Conservation (phyloP, 1,140 invertebrate genomes). For the Teleopsis dalmanni region DNA sequence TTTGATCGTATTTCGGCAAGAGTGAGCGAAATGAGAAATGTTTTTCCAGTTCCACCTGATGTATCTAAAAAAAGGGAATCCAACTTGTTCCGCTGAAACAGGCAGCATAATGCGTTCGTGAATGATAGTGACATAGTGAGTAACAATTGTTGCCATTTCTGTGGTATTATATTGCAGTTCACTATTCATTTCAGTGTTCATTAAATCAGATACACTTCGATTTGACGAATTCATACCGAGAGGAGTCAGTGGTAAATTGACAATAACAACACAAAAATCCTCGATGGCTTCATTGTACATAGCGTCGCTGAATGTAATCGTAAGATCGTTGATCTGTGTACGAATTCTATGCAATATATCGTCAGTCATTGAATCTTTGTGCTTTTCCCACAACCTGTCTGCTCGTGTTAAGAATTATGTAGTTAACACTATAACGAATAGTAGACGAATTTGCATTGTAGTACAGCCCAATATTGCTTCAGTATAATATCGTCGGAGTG, state of each 20-base stretch:
- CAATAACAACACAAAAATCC: slow-evolving; percentile 25
- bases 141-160: background rate
- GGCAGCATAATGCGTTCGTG: too few species aligned
- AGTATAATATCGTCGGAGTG: slow-evolving; percentile 36
- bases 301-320: slow-evolving; percentile 8
- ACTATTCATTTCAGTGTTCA: slow-evolving; percentile 21
- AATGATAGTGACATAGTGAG: too few species aligned
- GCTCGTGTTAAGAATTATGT: slow-evolving; percentile 27
- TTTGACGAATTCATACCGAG: slow-evolving; percentile 27
- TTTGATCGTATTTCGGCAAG: background rate
- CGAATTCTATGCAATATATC: slow-evolving; percentile 14
- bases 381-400: slow-evolving; percentile 31
- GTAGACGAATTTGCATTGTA: slow-evolving; percentile 27
- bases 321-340: slow-evolving; percentile 3
- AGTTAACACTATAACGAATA: slow-evolving; percentile 33
- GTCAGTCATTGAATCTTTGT: slow-evolving; percentile 27
- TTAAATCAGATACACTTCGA: slow-evolving; percentile 22
- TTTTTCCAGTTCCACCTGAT: background rate
- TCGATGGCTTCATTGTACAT: slow-evolving; percentile 33
- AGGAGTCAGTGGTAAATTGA: slow-evolving; percentile 19
- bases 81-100: background rate
- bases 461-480: slow-evolving; percentile 29
- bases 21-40: background rate
- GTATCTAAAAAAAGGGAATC: background rate
- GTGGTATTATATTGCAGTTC: background rate